Evolutionary conservation across 2,113 vertebrate genomes (phyloP).

Genomic region (pig (Sus scrofa)): DNA sequence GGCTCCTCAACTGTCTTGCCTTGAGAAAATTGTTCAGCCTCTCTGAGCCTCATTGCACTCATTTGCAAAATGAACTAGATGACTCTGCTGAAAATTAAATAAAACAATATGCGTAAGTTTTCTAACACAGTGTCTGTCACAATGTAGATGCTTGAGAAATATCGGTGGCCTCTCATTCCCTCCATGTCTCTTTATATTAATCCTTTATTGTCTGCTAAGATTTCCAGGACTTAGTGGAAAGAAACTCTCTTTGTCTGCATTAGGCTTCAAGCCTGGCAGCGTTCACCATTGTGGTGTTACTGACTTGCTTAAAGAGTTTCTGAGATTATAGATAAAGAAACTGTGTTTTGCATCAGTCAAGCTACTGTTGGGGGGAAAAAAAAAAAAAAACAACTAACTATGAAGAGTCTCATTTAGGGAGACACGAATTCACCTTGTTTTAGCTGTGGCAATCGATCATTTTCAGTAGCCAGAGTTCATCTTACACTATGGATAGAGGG

Average conservation of each 20-base stretch:
- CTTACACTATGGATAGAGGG: background rate
- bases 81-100: background rate
- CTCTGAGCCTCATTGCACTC: background rate
- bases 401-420: background rate
- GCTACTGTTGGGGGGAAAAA: background rate
- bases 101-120: background rate
- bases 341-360: background rate
- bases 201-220: background rate
- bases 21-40: background rate
- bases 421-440: background rate
- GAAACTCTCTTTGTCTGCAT: background rate
- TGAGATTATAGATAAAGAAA: background rate
- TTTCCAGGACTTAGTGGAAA: too few relatives aligned
- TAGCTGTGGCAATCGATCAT: background rate
- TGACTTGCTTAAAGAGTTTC: background rate
- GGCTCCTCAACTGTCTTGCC: background rate
- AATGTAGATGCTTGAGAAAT: constrained; percentile 4
- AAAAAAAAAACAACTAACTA: background rate
- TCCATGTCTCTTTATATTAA: background rate
- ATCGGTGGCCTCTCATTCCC: background rate
- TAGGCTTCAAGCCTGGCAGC: background rate
- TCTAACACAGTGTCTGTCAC: background rate
- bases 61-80: background rate
- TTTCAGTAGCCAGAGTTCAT: background rate
- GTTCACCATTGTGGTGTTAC: background rate